These are phyloP conservation scores for Amphibalanus amphitrite DNA, from an alignment of 1,140 invertebrate species.

Conservation along the genomic window DNA sequence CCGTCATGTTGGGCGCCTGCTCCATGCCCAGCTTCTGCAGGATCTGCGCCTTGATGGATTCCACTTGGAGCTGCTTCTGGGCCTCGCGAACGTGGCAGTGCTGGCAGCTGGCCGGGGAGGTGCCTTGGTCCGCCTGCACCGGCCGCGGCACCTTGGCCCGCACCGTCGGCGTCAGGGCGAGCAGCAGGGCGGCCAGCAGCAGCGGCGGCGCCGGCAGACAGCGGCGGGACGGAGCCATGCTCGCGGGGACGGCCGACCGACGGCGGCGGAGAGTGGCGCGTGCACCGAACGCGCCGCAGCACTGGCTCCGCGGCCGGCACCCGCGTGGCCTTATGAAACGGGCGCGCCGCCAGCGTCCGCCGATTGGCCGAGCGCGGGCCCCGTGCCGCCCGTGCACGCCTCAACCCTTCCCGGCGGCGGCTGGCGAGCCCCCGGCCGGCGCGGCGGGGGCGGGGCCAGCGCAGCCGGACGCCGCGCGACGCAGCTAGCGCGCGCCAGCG, in stretches of 20 bases:
- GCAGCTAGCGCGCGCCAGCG: too few relatives aligned
- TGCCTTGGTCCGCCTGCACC: not conserved
- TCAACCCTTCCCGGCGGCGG: not conserved
- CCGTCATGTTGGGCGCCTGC: conserved; percentile 47
- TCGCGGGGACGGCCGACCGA: not conserved
- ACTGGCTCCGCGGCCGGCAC: not conserved
- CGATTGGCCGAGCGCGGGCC: not conserved
- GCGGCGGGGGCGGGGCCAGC: too few relatives aligned
- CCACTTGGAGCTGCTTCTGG: conserved; percentile 38
- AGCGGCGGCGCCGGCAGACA: conserved; percentile 33
- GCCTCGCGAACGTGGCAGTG: conserved; percentile 32
- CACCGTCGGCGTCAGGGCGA: not conserved
- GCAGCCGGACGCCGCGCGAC: conserved; percentile 30
- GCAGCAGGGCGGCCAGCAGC: not conserved
- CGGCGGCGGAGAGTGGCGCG: not conserved
- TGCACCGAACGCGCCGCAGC: not conserved
- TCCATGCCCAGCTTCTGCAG: conserved; percentile 44
- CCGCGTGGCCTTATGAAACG: not conserved
- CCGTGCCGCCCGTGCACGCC: too few relatives aligned
- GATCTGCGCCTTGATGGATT: conserved; percentile 45
- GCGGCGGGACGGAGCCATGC: not conserved
- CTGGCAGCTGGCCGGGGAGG: conserved; percentile 19
- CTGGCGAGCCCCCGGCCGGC: too few relatives aligned
- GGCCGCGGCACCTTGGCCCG: not conserved
- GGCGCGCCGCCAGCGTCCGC: too few relatives aligned